Base-by-base conservation (phyloP, 2,113 vertebrate genomes). In the Gallinago jamesoni region DNA sequence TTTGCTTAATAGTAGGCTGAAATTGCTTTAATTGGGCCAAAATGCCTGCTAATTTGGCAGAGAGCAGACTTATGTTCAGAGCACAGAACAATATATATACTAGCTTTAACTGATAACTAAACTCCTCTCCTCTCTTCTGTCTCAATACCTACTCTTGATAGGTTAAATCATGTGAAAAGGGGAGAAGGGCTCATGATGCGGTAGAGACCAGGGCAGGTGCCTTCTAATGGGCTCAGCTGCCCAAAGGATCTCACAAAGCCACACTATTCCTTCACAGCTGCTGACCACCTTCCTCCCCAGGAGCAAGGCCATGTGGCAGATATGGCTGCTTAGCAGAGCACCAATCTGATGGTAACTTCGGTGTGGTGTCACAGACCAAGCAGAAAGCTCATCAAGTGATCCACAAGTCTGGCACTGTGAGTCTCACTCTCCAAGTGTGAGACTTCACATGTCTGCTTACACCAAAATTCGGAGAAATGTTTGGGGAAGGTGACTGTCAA, bases 281-380 rank as follows among this genome's bases (percentile, higher is more conserved):
- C 23, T 24, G 43, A 25, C 6, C 50, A n/a, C 25, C 25, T 37
- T 37, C 28, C 24, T 25, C 14, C 13, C 6, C 14, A 27, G 64
- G 12, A 39, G 12, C 35, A 14, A 23, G 14, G 10, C 18, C 45
- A 39, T 4, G 16, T 27, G 37, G 16, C 28, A 85, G 59, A 25
- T 5, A 20, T 8, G 37, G 57, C 18, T 50, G 41, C 52, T 55
- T 55, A 55, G 28, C 28, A 30, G 28, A 55, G 53, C 53, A 33
- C 0, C 2, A 30, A 64, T 28, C 37, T 30, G 67, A 19, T 15
- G 59, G 18, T 23, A n/a, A 39, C 25, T 25, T 43, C 0, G 0
- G 23, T 21, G 23, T 30, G 23, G 52, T 14, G 27, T 62, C 55
- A 45, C 11, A 55, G 74, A 9, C 19, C 7, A 18, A 24, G 15